Conservation (phyloP, 2,797 vertebrate genomes). For the Carapus acus region DNA sequence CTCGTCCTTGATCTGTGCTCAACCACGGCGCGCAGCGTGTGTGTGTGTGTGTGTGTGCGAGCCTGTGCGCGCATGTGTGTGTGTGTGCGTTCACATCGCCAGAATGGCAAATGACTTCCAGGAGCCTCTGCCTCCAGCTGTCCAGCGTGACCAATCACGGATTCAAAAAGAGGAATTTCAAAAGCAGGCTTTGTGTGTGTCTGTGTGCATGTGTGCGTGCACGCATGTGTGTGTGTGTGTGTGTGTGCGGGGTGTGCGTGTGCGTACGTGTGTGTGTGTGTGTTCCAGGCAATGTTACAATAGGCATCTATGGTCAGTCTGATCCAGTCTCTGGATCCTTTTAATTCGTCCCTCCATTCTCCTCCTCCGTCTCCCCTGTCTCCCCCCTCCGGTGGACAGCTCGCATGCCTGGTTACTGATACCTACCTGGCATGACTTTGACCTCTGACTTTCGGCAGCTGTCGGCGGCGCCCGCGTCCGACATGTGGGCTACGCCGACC, state of each 20-base stretch:
- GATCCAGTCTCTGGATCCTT: constrained; percentile 35
- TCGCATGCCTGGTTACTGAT: constrained; percentile 45
- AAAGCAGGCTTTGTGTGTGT: constrained; percentile 8
- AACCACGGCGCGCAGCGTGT: background rate
- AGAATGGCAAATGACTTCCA: constrained; percentile 35
- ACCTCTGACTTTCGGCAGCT: constrained; percentile 64
- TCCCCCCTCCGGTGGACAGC: constrained; percentile 6
- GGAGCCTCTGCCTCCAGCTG: constrained; percentile 38
- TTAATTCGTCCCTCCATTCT: constrained; percentile 23
- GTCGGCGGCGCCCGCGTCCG: constrained; percentile 45
- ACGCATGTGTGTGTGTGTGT: too few relatives aligned
- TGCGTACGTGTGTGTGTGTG: background rate
- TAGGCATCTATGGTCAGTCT: constrained; percentile 28
- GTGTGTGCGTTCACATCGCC: constrained; percentile 47
- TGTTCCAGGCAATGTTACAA: background rate
- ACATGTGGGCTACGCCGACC: constrained; percentile 33
- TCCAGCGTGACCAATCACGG: constrained; percentile 39
- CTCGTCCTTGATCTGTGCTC: background rate
- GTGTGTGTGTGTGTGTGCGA: constrained; percentile 46
- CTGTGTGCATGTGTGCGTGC: too few relatives aligned
- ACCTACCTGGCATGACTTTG: constrained; percentile 62
- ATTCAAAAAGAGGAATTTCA: constrained; percentile 38
- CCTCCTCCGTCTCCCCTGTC: constrained; percentile 6
- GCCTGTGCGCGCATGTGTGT: too few relatives aligned
- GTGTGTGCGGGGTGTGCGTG: too few relatives aligned